Conservation (phyloP, 2,113 vertebrate species). For the Anser cygnoides region DNA sequence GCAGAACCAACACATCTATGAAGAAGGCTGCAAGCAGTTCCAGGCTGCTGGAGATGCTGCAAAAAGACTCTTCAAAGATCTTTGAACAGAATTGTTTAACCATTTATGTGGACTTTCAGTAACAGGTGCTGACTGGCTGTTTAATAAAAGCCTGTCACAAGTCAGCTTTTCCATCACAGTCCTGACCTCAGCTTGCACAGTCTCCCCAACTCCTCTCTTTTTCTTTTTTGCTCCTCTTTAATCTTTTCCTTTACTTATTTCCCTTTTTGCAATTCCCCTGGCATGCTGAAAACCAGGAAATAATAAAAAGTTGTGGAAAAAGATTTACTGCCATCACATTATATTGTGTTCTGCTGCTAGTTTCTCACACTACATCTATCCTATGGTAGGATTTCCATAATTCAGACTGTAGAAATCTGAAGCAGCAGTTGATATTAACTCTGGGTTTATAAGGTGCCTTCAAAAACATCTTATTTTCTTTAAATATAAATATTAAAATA, state of each 20-base stretch:
- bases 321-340: background rate
- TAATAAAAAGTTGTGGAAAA: background rate
- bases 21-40: background rate
- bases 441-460: background rate
- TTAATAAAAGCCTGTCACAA: background rate
- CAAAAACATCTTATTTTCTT: background rate
- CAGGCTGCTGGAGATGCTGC: background rate
- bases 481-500: background rate
- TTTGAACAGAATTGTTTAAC: background rate
- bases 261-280: background rate
- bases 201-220: background rate
- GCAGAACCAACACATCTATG: background rate
- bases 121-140: background rate
- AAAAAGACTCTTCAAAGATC: background rate
- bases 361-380: background rate
- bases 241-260: background rate
- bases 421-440: background rate
- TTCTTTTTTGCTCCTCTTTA: background rate
- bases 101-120: background rate
- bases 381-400: background rate
- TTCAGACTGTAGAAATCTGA: background rate
- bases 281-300: background rate
- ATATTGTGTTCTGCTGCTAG: background rate
- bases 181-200: background rate
- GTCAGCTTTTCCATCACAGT: background rate